Evolutionary conservation across 2,113 vertebrate species (phyloP).

Genomic region (Pimephales promelas): DNA sequence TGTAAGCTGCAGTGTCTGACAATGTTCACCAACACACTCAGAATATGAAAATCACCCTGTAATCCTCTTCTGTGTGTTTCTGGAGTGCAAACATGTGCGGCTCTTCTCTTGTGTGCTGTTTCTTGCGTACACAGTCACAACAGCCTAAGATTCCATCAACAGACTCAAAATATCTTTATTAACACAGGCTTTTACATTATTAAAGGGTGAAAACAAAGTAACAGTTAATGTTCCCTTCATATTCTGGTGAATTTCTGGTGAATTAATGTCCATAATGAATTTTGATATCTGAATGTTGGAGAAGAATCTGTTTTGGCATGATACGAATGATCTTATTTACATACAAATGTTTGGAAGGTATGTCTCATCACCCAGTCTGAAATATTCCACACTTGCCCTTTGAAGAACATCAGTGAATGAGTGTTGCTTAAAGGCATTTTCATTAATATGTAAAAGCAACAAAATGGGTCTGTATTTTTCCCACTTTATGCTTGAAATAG

Average conservation of each 20-base stretch:
- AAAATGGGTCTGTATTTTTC: not conserved
- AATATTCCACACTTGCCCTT: not conserved
- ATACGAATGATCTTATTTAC: not conserved
- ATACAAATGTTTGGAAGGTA: not conserved
- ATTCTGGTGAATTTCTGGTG: not conserved
- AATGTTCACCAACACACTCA: not conserved
- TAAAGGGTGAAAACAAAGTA: not conserved
- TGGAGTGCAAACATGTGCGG: constrained; percentile 22
- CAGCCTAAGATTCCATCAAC: not conserved
- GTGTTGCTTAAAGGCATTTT: not conserved
- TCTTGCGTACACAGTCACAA: constrained; percentile 6
- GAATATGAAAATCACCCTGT: not conserved
- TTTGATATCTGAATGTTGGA: not conserved
- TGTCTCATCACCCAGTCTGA: constrained; percentile 1
- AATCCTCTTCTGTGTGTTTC: not conserved
- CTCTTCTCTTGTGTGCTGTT: not conserved
- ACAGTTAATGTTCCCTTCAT: not conserved
- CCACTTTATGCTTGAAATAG: not conserved
- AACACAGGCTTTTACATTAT: not conserved
- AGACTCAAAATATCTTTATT: constrained; percentile 18
- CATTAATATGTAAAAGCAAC: constrained; percentile 20
- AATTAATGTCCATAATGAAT: not conserved
- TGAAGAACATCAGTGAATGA: constrained; percentile 14
- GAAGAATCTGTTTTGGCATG: not conserved
- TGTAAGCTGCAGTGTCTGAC: not conserved